Evolutionary conservation across 2,888 invertebrate species (phyloP), one percentile per base, ranked within the genome.

Genomic region (Hoplodrina ambigua): DNA sequence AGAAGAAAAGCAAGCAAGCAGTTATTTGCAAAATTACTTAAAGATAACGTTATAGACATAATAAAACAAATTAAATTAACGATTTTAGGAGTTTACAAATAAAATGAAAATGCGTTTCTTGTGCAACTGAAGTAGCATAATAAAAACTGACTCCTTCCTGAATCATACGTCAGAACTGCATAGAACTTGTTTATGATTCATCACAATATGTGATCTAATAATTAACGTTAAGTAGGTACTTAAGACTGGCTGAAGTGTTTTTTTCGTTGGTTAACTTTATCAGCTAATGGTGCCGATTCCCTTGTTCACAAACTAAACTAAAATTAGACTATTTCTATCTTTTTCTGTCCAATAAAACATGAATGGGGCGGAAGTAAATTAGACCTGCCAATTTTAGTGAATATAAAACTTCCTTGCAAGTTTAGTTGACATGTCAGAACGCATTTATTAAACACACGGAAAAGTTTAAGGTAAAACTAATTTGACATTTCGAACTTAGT

Each of bases 161-260:
- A 65, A 65, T 65, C 65, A 64, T 13, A 10, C 10, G 19, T 37
- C 55, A 74, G 33, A 41, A 73, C 63, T 49, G 37, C 8, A 0
- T n/a, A 54, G 19, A 44, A 65, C 17, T 13, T 41, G 19, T 50
- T 5, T 33, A n/a, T 71, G 56, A 75, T 37, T 57, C 56, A 72
- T 53, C 41, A 57, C 3, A 37, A 10, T n/a, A n/a, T 46, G 46
- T 37, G n/a, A 49, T 57, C 46, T 57, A 19, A 55, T 72, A 63
- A 74, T 56, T 57, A 73, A 56, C 44, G 0, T 62, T 19, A 41
- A 63, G 63, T 55, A 72, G 20, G 20, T 73, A 56, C 44, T 33
- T 46, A 46, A 64, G 74, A 46, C 74, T 15, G 19, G 0, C 17
- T 52, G 46, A 56, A 25, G 13, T 37, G 49, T 62, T 55, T n/a